Evolutionary conservation across 2,113 vertebrate species (phyloP), one percentile per base, ranked within the genome.

Genomic region (Diadophis punctatus): DNA sequence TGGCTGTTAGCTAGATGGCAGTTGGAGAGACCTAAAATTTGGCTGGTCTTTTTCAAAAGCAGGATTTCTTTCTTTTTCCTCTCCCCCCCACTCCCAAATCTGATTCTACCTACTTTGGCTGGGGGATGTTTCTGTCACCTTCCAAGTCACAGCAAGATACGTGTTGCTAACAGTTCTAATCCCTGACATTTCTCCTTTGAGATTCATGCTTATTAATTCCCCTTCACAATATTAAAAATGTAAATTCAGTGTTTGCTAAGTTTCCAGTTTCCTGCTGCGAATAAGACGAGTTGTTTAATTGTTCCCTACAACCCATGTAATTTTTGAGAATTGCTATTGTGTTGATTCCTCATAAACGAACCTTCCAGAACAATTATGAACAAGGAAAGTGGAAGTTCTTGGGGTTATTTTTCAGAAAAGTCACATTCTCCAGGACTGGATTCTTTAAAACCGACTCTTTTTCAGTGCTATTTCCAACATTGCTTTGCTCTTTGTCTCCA

Each of bases 211-310:
- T 95, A 95, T 96, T 96, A 96, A 96, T 95, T 97, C 94, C 86
- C 88, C 91, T 91, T 94, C 93, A 93, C 91, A 93, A 96, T 95
- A 96, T 96, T 96, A 96, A 94, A 97, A 97, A 97, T 96, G 95
- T 96, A 96, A 97, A 97, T 97, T 96, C 91, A 0, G 10, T 93
- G 85, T 96, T 96, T 96, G 94, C 94, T 7, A 60, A 95, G 93
- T 90, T 94, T 96, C 56, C 88, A 0, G 30, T 93, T 95, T 96
- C 95, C 96, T 95, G 4, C 91, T 0, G 95, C 96, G 96, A 92
- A 56, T 86, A 94, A 94, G 93, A 51, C 94, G 92, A 95, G 95
- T 96, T 96, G 95, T 96, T 96, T 94, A 96, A 97, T 96, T 96
- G 96, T 94, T 68, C 93, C 23, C 1, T 86, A 48, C 91, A 95